phyloP scores from a whole-genome alignment of 2,113 vertebrate species.

The Phodopus roborovskii region DNA sequence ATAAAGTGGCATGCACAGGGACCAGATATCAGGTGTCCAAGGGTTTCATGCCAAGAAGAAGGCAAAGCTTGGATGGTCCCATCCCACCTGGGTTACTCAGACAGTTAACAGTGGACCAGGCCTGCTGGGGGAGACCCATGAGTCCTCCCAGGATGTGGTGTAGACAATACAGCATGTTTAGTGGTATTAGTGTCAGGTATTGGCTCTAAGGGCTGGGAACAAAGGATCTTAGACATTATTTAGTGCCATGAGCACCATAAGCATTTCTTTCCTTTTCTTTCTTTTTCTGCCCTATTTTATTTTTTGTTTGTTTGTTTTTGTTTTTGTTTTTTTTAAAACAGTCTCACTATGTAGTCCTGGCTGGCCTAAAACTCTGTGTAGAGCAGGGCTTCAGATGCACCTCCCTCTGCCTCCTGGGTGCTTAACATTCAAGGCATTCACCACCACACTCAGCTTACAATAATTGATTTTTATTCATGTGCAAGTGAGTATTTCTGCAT shows the following conservation, averaged over 20 bases:
- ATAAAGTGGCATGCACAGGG: background rate
- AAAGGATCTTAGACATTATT: background rate
- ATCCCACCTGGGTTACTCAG: background rate
- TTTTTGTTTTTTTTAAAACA: background rate
- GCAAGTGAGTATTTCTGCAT: background rate
- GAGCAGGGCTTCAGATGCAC: background rate
- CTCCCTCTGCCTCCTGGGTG: background rate
- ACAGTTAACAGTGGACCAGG: background rate
- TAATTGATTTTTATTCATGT: background rate
- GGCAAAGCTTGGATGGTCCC: background rate
- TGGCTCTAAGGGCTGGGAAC: background rate
- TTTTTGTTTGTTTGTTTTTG: no score
- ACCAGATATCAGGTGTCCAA: background rate
- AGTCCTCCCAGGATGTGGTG: background rate
- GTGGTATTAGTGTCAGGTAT: background rate
- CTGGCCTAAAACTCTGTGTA: background rate
- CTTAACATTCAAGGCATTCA: background rate
- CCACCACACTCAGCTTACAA: background rate
- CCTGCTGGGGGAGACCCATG: background rate
- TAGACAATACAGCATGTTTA: background rate
- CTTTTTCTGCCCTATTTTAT: rapidly evolving
- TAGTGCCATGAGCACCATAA: background rate
- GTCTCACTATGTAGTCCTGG: background rate
- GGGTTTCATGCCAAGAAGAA: background rate
- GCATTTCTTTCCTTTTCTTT: background rate